Conservation (phyloP, 2,797 vertebrate genomes). For the Anguilla pacifica region DNA sequence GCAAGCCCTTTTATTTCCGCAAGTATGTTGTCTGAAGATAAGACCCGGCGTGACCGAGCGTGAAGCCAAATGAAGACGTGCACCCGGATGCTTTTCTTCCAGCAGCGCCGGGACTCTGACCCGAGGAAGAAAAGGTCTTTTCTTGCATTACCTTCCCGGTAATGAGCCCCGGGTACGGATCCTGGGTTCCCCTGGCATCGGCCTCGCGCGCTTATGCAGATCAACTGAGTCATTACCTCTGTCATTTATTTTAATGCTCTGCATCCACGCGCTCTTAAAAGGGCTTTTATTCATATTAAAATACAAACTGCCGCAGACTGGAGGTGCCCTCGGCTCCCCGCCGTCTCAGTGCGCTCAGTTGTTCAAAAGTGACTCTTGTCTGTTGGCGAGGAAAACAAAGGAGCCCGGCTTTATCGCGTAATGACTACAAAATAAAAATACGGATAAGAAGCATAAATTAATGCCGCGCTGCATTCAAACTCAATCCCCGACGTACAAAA, state of each 20-base stretch:
- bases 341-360: neutral
- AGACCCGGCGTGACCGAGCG: conserved; percentile 65
- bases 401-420: neutral
- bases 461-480: neutral
- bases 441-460: neutral
- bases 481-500: neutral
- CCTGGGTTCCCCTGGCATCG: conserved; percentile 34
- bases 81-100: neutral
- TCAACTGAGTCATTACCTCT: conserved; percentile 48
- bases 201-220: conserved; percentile 34
- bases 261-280: conserved; percentile 42
- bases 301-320: conserved; percentile 26
- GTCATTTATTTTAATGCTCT: conserved; percentile 42
- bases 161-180: conserved; percentile 45
- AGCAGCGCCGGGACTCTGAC: conserved; percentile 33
- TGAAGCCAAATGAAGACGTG: conserved; percentile 51
- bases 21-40: conserved; percentile 76
- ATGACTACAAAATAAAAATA: neutral
- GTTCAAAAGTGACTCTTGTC: neutral
- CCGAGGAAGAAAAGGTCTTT: conserved; percentile 35
- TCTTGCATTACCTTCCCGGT: conserved; percentile 44
- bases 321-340: neutral
- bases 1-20: conserved; percentile 65
- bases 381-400: neutral
- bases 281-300: conserved; percentile 49